These are phyloP conservation scores for Thunnus thynnus DNA, from an alignment of 2,113 vertebrate species.

Conservation along the genomic window DNA sequence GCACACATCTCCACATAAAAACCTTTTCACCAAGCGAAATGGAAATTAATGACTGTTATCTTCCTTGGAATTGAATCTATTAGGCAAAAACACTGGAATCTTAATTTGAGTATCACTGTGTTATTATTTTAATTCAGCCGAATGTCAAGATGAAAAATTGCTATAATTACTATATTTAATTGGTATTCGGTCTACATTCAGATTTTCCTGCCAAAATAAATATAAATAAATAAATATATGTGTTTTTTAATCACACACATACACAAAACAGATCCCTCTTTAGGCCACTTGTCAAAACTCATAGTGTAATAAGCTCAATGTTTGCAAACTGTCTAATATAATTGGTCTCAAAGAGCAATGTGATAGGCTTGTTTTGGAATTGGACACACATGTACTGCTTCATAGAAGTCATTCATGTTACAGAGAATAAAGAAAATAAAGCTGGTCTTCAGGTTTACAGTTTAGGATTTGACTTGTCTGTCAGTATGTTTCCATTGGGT, in stretches of 20 bases:
- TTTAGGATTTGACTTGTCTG: conserved; percentile 31
- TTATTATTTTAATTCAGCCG: conserved; percentile 52
- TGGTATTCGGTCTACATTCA: conserved; percentile 10
- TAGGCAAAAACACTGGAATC: conserved; percentile 28
- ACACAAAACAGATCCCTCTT: neutral
- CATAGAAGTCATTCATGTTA: conserved; percentile 6
- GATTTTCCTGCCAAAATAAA: neutral
- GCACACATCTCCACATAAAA: conserved; percentile 20
- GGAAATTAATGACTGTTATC: conserved; percentile 68
- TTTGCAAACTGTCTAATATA: conserved; percentile 42
- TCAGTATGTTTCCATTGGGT: conserved; percentile 35
- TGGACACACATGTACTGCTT: neutral
- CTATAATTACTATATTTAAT: conserved; percentile 49
- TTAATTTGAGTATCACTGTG: conserved; percentile 43
- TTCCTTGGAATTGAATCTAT: conserved; percentile 55
- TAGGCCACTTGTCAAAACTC: conserved; percentile 39
- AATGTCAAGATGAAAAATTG: conserved; percentile 59
- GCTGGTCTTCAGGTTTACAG: conserved; percentile 21
- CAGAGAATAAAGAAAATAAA: conserved; percentile 26
- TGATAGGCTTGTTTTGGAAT: conserved; percentile 17
- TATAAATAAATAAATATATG: neutral
- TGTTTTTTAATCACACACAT: too few species aligned
- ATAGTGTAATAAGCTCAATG: conserved; percentile 29
- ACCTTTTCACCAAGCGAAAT: conserved; percentile 32
- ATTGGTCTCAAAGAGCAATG: conserved; percentile 55